These are phyloP conservation scores for Drosophila peninsularis DNA, from an alignment of 2,888 invertebrate genomes.

Conservation along the genomic window DNA sequence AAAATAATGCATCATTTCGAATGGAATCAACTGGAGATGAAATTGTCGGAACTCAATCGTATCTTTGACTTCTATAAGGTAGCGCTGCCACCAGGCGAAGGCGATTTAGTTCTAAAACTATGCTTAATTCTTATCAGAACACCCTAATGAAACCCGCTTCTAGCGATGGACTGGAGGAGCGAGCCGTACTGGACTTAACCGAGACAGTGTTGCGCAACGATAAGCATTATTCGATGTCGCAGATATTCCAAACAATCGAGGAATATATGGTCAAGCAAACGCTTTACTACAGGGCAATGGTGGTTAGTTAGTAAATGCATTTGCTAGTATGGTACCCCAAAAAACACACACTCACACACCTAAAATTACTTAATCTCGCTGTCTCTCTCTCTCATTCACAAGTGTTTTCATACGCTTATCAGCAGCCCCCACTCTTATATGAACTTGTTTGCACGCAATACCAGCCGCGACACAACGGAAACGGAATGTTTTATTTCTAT, in stretches of 20 bases:
- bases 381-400: neutral
- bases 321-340: neutral
- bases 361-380: neutral
- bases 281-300: constrained; percentile 88
- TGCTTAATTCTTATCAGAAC: constrained; percentile 39
- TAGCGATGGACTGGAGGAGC: constrained; percentile 85
- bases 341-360: neutral
- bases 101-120: neutral
- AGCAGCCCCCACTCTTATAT: neutral
- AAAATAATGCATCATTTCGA: constrained; percentile 86
- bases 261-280: constrained; percentile 88
- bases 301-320: constrained; percentile 86
- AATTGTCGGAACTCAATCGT: constrained; percentile 87
- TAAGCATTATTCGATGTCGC: constrained; percentile 85
- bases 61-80: constrained; percentile 89
- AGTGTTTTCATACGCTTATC: constrained; percentile 12
- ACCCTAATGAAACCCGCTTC: constrained; percentile 58
- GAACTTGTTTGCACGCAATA: constrained; percentile 6
- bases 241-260: constrained; percentile 87
- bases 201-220: constrained; percentile 88
- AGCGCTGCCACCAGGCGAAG: constrained; percentile 80
- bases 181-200: constrained; percentile 88
- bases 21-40: constrained; percentile 88
- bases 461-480: constrained; percentile 21
- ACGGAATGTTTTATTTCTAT: constrained; percentile 12